Base-by-base conservation (phyloP, 2,797 vertebrate species). In the Pygocentrus nattereri region DNA sequence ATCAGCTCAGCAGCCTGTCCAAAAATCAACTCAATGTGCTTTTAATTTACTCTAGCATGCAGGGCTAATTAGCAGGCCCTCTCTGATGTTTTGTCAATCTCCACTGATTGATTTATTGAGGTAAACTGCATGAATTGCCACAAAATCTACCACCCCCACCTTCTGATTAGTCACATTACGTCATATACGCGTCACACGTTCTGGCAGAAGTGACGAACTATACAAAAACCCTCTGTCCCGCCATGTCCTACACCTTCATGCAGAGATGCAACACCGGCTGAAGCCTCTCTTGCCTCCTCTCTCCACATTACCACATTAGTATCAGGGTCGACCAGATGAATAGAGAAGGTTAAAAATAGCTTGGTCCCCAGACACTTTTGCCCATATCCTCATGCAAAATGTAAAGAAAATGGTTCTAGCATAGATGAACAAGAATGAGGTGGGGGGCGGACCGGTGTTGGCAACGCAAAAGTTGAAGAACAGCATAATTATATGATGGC, bases 361-460 rank as follows among this genome's bases (percentile, higher is more conserved):
- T 50, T 61, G 18, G 81, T 76, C 76, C 72, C 76, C 77, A 62
- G 69, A 79, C 74, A 73, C 59, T 70, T 84, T 82, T 38, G 56
- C 75, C 80, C 80, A 74, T 73, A 80, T 73, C 61, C 75, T 85
- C 81, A 85, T 79, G 67, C 56, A 82, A 82, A 84, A 84, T 80
- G 78, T 62, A 84, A 58, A 82, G 77, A 80, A 67, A 80, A 38
- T 16, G 74, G 59, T 52, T 34, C 6, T 59, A 56, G 72, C 5
- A 23, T 65, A 58, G 76, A 72, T 61, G 70, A 84, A 47, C 30
- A 54, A 27, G 65, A 38, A 23, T 6, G 2, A 2, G n/a, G 38
- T 15, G 56, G 41, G 12, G 21, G 15, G 47, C n/a, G 23, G 72
- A 31, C 10, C 10, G n/a, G 34, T 41, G 71, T n/a, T 16, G 7